phyloP scores from a whole-genome alignment of 2,888 invertebrate species.

The Nymphalis polychloros region DNA sequence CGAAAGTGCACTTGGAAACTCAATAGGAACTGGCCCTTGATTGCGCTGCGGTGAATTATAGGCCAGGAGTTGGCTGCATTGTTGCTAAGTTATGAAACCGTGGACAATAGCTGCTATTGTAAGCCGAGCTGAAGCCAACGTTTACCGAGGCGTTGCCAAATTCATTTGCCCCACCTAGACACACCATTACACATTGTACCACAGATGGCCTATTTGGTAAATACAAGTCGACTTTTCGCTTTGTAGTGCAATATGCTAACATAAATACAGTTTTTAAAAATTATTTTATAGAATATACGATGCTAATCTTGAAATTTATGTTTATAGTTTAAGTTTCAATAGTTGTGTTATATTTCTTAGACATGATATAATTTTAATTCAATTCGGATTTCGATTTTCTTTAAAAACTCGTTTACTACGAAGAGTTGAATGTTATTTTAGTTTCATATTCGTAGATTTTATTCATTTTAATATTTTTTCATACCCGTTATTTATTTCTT shows the following conservation, averaged over 20 bases:
- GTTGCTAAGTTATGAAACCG: constrained; percentile 45
- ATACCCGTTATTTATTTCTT: no score
- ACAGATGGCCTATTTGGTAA: constrained; percentile 24
- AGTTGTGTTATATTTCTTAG: no score
- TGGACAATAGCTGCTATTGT: constrained; percentile 39
- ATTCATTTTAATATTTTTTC: no score
- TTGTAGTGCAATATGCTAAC: constrained; percentile 1
- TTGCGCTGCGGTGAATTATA: constrained; percentile 28
- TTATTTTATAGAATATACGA: constrained; percentile 3
- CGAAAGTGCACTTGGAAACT: constrained; percentile 23
- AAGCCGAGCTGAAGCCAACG: constrained; percentile 28
- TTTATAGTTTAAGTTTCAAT: background rate
- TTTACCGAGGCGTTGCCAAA: constrained; percentile 40
- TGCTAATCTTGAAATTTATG: background rate
- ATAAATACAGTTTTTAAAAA: background rate
- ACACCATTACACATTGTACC: constrained; percentile 24
- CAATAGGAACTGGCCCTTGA: constrained; percentile 28
- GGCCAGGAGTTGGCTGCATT: constrained; percentile 33
- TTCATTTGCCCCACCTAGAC: constrained; percentile 38
- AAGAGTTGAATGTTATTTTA: no score
- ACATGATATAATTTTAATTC: no score
- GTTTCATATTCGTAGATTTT: no score
- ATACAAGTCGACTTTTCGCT: constrained; percentile 10
- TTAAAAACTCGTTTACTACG: no score
- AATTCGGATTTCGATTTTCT: no score